Conservation (phyloP, 2,888 invertebrate genomes). For the Onthophagus sagittarius region DNA sequence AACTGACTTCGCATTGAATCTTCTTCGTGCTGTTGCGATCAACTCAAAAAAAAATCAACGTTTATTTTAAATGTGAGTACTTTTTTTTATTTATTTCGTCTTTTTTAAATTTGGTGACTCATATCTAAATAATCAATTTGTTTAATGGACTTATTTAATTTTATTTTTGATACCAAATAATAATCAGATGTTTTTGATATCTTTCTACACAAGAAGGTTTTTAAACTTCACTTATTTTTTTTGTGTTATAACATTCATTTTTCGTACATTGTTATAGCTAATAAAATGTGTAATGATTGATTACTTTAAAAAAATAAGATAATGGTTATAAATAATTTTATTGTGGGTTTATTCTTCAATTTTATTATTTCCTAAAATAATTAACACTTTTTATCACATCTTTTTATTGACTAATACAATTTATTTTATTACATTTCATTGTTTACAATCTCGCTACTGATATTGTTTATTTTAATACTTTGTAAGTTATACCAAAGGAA, state of each 20-base stretch:
- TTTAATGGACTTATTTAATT: too few species aligned
- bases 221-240: too few species aligned
- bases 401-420: neutral
- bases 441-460: neutral
- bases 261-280: neutral
- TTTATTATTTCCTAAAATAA: neutral
- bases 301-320: neutral
- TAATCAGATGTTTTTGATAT: too few species aligned
- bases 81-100: too few species aligned
- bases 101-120: too few species aligned
- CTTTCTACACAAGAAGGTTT: too few species aligned
- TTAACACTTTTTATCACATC: neutral
- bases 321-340: neutral
- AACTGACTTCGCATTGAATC: neutral
- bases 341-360: neutral
- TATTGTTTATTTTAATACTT: neutral
- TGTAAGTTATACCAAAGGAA: neutral
- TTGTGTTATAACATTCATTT: neutral
- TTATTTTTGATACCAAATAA: too few species aligned
- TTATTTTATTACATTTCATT: neutral
- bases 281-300: neutral
- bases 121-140: too few species aligned
- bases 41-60: too few species aligned
- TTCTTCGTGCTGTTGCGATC: neutral
- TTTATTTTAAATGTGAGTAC: too few species aligned